Evolutionary conservation across 1,140 invertebrate genomes (phyloP), one percentile per base, ranked within the genome.

Genomic region (Sipha flava): DNA sequence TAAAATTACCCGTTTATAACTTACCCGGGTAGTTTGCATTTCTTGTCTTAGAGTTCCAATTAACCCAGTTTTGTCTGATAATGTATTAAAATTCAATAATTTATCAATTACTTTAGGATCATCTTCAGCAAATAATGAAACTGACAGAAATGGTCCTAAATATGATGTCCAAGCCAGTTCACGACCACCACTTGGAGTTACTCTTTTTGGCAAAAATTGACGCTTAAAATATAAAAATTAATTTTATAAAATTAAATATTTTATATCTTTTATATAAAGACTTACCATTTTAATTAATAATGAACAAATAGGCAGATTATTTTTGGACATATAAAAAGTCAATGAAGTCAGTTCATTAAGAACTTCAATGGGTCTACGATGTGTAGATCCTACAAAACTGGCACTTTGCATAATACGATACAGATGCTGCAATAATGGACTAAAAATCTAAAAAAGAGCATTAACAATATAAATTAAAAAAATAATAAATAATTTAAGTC

Each of bases 111-210:
- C 89, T 82, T 91, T 91, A 0, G 92, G 90, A 84, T 96, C 94
- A 85, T 98, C 96, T 85, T 98, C 95, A 40, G 93, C 94, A 85
- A 98, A 97, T 0, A 97, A 88, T 0, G 95, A 97, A 0, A 97
- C 89, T 12, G 90, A 90, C 31, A 98, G 87, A 84, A 98, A 98
- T 0, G 95, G 94, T 29, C 95, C 95, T 0, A 98, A 88, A 82
- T 91, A 96, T 40, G 94, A 93, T 4, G 92, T 90, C 75, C 90
- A 90, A 1, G 93, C 47, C 31, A 97, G 87, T 85, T 98, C 95
- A n/a, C 93, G 87, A 0, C 94, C 95, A 0, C 87, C 87, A 1
- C 90, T 91, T 31, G 89, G 89, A 0, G 93, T 91, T 81, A 90
- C 88, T 10, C 89, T 84, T n/a, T 90, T 89, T 0, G 93, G 92